Evolutionary conservation across 2,113 vertebrate species (phyloP), one percentile per base, ranked within the genome.

Genomic region (Azemiops feae): DNA sequence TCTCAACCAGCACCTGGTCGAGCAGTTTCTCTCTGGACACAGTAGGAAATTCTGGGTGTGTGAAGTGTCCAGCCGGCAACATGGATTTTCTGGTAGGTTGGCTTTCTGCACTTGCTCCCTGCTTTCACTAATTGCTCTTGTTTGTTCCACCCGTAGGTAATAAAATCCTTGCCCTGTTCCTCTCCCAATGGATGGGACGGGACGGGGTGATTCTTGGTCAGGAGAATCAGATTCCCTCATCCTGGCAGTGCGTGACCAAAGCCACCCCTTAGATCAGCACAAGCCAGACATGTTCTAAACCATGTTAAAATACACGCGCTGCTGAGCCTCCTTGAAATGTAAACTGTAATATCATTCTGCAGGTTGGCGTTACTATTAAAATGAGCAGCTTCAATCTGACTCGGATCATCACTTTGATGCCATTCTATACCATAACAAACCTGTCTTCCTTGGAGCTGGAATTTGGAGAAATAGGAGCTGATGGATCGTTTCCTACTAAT

Each of bases 381-480:
- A 98, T 99, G 98, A 99, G 99, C 97, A 99, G 98, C 92, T 99
- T 99, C 95, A 99, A 99, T 94, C 98, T 99, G 95, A 99, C 98
- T 2, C 96, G 99, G 92, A 98, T 99, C 43, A 98, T 99, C 91
- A 99, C 98, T 85, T 97, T 99, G 96, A 99, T 98, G 93, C 99
- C 99, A 0, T 99, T 99, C 97, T 99, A 98, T 95, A 99, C 98
- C 0, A 97, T 99, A 96, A 98, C 98, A 54, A 99, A 99, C 95
- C 99, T 98, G 94, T 99, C 99, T 1, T 98, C 97, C 1, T 98
- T 98, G 43, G 99, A 99, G 93, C 96, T 99, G 86, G 99, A 99
- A 97, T 98, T 99, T 34, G 99, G 99, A 30, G 99, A 99, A 94
- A 96, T 99, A n/a, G 96, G 95, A 91, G 93, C 94, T 22, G 94